Base-by-base conservation (phyloP, 2,888 invertebrate species). In the Steromphala cineraria region DNA sequence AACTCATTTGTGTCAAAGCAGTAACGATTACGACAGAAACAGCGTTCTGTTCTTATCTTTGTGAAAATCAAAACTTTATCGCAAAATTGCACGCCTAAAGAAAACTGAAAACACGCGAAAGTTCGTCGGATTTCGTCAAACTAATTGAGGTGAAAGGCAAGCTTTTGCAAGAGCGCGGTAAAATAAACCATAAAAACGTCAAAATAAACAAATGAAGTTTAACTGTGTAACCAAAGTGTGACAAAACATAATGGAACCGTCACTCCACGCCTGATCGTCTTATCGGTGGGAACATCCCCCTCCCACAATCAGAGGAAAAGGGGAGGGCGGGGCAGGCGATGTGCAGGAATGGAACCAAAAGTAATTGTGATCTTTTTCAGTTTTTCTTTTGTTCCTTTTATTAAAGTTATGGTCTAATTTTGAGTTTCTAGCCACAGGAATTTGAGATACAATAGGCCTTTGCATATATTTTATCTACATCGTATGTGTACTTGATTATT, bases 121-220 rank as follows among this genome's bases (percentile, higher is more conserved):
- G 71, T 71, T 71, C 19, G 71, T 71, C 71, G 71, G 28, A 71
- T 71, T 71, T 71, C 71, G 36, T n/a, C 28, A 36, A 71, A 71
- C 71, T 71, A 71, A 71, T 71, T 36, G 71, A 71, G 19, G 71
- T 71, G 71, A 36, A 71, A 71, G 36, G 36, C 36, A 19, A 71
- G 71, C 40, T 36, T 71, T 40, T 36, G 40, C 71, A 36, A 17
- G 10, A 40, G 71, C 40, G 7, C 8, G 71, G 40, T 36, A 71
- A 71, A 71, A 71, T 71, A 71, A 71, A 71, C 71, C 71, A 71
- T 71, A 71, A 71, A 71, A 71, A 71, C 71, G 71, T 71, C 71
- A 71, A 71, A 71, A 71, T 71, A 71, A 71, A 71, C 71, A 71
- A 71, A 71, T 71, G 71, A 71, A 40, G 71, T 71, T 71, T 71